These are phyloP conservation scores for Phalloptychus januarius DNA, from an alignment of 2,797 vertebrate genomes.

Conservation along the genomic window DNA sequence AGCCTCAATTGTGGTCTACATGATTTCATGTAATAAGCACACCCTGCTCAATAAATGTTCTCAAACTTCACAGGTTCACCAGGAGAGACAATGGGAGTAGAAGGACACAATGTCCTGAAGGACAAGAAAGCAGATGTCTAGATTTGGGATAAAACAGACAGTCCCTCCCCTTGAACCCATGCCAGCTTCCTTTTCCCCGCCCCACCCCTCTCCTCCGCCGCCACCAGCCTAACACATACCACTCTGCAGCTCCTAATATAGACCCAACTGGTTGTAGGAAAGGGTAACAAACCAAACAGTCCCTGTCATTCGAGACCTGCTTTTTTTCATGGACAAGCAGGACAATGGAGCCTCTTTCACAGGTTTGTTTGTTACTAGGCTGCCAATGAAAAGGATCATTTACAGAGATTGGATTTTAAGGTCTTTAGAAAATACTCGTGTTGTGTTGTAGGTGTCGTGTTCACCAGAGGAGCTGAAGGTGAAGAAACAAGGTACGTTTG, in stretches of 20 bases:
- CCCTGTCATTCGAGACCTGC: conserved; percentile 11
- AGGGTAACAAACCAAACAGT: conserved; percentile 34
- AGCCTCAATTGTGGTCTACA: too few relatives aligned
- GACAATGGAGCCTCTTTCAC: conserved; percentile 54
- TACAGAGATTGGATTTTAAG: background rate
- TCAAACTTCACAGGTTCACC: background rate
- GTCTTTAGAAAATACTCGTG: conserved; percentile 16
- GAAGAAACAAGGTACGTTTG: conserved; percentile 43
- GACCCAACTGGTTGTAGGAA: conserved; percentile 52
- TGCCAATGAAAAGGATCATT: background rate
- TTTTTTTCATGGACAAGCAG: conserved; percentile 61
- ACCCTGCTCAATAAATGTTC: background rate
- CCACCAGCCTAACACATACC: conserved; percentile 48
- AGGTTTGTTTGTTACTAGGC: conserved; percentile 32
- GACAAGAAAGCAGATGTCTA: conserved; percentile 5
- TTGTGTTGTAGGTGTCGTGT: conserved; percentile 45
- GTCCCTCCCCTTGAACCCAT: conserved; percentile 35
- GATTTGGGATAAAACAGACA: conserved; percentile 2
- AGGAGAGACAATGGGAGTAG: background rate
- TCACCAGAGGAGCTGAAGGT: conserved; percentile 27
- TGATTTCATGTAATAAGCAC: background rate
- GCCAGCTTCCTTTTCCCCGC: conserved; percentile 29
- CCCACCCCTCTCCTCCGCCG: conserved; percentile 4
- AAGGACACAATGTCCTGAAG: background rate
- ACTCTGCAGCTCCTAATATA: conserved; percentile 70